Conservation (phyloP, 2,888 invertebrate genomes). For the Ariolimax columbianus region DNA sequence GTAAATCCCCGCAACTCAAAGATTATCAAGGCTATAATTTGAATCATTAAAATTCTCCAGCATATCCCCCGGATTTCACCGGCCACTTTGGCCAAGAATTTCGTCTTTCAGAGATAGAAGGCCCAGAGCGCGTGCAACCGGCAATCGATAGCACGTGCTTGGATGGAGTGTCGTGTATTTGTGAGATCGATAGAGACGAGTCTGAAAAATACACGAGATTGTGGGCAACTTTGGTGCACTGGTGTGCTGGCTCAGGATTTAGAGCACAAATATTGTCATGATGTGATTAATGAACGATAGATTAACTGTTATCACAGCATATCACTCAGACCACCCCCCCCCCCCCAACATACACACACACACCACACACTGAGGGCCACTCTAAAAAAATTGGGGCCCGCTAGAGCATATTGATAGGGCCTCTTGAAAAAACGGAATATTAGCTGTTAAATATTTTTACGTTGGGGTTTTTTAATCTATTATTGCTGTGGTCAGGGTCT, state of each 20-base stretch:
- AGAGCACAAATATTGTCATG: not conserved
- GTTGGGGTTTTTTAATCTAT: too few species aligned
- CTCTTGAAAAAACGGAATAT: too few species aligned
- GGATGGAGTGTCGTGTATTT: conserved; percentile 12
- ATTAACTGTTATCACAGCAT: not conserved
- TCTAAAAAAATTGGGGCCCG: too few species aligned
- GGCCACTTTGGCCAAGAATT: not conserved
- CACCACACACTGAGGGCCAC: too few species aligned
- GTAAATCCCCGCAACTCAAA: not conserved
- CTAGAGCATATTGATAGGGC: too few species aligned
- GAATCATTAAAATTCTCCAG: not conserved
- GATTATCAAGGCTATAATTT: not conserved
- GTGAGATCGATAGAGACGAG: conserved; percentile 6
- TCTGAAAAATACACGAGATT: conserved; percentile 7
- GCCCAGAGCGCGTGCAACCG: not conserved
- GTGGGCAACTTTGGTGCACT: not conserved
- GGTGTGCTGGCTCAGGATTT: too few species aligned
- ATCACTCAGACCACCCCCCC: too few species aligned
- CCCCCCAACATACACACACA: too few species aligned
- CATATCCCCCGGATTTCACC: not conserved
- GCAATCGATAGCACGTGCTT: conserved; percentile 11
- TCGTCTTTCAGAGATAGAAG: not conserved
- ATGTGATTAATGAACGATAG: not conserved
- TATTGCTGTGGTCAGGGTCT: too few species aligned
- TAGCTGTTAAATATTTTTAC: too few species aligned